Base-by-base conservation (phyloP, 2,888 invertebrate species). In the Microplitis deprimator region DNA sequence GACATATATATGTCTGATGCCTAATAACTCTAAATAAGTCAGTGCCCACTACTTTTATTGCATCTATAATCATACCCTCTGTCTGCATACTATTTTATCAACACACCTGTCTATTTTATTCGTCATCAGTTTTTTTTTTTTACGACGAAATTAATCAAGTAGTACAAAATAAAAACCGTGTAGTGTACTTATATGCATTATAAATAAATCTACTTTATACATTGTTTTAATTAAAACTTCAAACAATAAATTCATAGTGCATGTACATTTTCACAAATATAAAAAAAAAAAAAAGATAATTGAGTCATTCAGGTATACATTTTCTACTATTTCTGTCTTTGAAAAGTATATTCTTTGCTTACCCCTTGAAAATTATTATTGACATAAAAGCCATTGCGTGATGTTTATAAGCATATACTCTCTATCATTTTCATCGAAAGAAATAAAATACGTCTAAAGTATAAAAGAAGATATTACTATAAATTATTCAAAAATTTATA, bases 1-100 rank as follows among this genome's bases (percentile, higher is more conserved):
- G 0, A 10, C 13, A 60, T 60, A n/a, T 29, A 4, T 29, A 29
- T 29, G 29, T 29, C 29, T 29, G 29, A 29, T 29, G 29, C 29
- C 50, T 50, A 50, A 50, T 50, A 50, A 50, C 50, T 50, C 13
- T 50, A 50, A 50, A 50, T 50, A 50, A 50, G 50, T 50, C 50
- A 50, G 50, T 50, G 50, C 50, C 50, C 8, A 50, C 13, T 69
- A 6, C 59, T 70, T 38, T 64, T 68, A 29, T 60, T 70, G 5
- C 38, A 29, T 29, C 38, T 29, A 0, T 41, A 59, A 59, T 17
- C 10, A 10, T 38, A 10, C 68, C 68, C 13, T 50, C 50, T 13
- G 50, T 50, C 50, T 8, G 50, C 13, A 8, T 10, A 50, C 13
- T 50, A 50, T 50, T 50, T 50, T 50, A 7, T 50, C 13, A 50